A percentile compares a stretch with the other conserved stretches of the same genome.
These are phyloP conservation scores for Pampus argenteus DNA, from an alignment of 2,797 vertebrate genomes.

Conservation along the genomic window DNA sequence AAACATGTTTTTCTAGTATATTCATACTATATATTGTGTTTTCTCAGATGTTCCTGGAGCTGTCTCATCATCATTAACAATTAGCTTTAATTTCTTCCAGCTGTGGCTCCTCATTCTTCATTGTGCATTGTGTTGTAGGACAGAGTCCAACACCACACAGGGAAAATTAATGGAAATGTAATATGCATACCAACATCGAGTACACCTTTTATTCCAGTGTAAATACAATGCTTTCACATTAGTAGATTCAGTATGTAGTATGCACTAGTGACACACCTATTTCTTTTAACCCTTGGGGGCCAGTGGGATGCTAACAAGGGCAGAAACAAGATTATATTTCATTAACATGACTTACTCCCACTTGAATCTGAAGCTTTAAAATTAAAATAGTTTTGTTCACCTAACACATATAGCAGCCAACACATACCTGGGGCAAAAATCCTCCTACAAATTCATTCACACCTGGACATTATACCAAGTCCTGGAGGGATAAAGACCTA, in stretches of 20 bases:
- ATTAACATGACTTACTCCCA: conserved; percentile 48
- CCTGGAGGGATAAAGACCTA: conserved; percentile 65
- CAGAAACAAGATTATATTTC: conserved; percentile 52
- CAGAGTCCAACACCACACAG: not conserved
- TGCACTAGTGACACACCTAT: not conserved
- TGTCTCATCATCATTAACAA: conserved; percentile 9
- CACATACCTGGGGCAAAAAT: conserved; percentile 37
- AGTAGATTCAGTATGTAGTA: not conserved
- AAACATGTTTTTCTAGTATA: not conserved
- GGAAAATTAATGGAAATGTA: not conserved
- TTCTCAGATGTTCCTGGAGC: not conserved
- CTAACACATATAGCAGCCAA: conserved; percentile 37
- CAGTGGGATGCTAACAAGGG: conserved; percentile 10
- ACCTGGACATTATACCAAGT: conserved; percentile 66
- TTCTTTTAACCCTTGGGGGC: conserved; percentile 11
- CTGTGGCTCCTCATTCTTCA: not conserved
- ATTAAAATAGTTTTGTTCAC: conserved; percentile 48
- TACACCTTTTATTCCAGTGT: not conserved
- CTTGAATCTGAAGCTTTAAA: conserved; percentile 52
- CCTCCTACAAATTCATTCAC: conserved; percentile 58
- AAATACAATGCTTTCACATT: not conserved
- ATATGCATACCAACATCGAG: not conserved
- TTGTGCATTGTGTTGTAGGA: not conserved
- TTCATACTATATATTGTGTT: not conserved
- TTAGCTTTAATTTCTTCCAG: not conserved